phyloP scores from a whole-genome alignment of 1,140 invertebrate genomes.

The Artemia franciscana region DNA sequence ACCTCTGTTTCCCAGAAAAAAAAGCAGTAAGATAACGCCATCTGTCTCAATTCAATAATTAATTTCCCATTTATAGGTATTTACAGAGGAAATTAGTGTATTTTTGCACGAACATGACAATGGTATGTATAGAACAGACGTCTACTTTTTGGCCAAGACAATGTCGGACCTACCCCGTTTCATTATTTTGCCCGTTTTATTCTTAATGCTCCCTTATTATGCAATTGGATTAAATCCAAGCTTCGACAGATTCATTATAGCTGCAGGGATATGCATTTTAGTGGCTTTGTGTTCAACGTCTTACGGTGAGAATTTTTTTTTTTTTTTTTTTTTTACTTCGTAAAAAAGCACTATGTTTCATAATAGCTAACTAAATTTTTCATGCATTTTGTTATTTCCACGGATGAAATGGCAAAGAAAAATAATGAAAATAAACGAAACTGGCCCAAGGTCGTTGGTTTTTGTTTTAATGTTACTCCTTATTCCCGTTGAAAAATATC shows the following conservation, averaged over 20 bases:
- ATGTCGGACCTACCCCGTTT: slow-evolving; percentile 21
- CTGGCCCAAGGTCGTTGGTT: too few relatives aligned
- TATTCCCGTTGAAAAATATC: too few relatives aligned
- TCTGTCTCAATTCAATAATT: too few relatives aligned
- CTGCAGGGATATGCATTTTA: slow-evolving; percentile 18
- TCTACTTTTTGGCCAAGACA: slow-evolving; percentile 17
- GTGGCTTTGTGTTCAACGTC: slow-evolving; percentile 24
- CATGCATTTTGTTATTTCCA: too few relatives aligned
- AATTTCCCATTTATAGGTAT: slow-evolving; percentile 12
- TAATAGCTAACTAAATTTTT: too few relatives aligned
- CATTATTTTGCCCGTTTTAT: slow-evolving; percentile 22
- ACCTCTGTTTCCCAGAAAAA: too few relatives aligned
- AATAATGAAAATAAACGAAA: too few relatives aligned
- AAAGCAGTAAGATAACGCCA: too few relatives aligned
- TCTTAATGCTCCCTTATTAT: slow-evolving; percentile 24
- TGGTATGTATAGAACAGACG: slow-evolving; percentile 15
- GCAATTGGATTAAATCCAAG: slow-evolving; percentile 20
- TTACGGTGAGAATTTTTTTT: slow-evolving; percentile 25
- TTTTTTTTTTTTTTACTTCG: too few relatives aligned
- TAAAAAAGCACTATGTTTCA: too few relatives aligned
- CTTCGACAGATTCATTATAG: slow-evolving; percentile 19
- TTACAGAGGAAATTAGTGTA: slow-evolving; percentile 14
- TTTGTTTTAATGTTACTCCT: too few relatives aligned
- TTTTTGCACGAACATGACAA: slow-evolving; percentile 16
- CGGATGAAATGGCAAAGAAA: too few relatives aligned